phyloP scores from a whole-genome alignment of 2,797 vertebrate genomes.

The Brachyalestes nurse region DNA sequence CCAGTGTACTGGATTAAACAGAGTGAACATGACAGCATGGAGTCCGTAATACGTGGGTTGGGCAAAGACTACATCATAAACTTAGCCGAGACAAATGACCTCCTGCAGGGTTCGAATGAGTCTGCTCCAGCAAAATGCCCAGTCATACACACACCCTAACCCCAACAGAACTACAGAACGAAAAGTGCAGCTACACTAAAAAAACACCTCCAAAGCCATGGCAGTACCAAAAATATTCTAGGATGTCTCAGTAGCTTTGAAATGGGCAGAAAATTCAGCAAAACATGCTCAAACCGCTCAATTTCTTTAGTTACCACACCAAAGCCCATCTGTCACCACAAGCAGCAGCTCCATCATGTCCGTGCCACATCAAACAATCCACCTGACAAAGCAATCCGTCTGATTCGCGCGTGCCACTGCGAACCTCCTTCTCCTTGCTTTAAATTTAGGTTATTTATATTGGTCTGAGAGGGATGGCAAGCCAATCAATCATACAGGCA shows the following conservation, averaged over 20 bases:
- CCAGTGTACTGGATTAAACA: neutral
- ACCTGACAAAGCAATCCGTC: conserved; percentile 55
- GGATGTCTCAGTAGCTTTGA: neutral
- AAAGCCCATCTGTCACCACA: conserved; percentile 58
- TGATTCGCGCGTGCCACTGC: conserved; percentile 46
- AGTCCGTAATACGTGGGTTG: neutral
- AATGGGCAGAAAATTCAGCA: neutral
- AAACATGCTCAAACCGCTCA: neutral
- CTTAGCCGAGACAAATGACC: neutral
- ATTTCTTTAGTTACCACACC: conserved; percentile 27
- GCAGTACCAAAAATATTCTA: neutral
- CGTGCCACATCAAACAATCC: conserved; percentile 43
- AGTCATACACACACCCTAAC: neutral
- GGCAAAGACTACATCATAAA: neutral
- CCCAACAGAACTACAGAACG: neutral
- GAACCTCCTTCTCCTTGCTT: conserved; percentile 49
- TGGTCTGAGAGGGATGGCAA: conserved; percentile 51
- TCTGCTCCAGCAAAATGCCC: neutral
- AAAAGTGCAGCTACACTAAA: neutral
- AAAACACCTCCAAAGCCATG: neutral
- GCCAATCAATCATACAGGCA: conserved; percentile 52
- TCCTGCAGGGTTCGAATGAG: neutral
- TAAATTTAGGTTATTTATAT: conserved; percentile 59
- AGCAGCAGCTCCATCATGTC: conserved; percentile 50
- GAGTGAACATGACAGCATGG: neutral